A percentile compares a stretch with the other conserved stretches of the same genome.
These are phyloP conservation scores for Eristalinus aeneus DNA, from an alignment of 2,888 invertebrate species.

Conservation along the genomic window DNA sequence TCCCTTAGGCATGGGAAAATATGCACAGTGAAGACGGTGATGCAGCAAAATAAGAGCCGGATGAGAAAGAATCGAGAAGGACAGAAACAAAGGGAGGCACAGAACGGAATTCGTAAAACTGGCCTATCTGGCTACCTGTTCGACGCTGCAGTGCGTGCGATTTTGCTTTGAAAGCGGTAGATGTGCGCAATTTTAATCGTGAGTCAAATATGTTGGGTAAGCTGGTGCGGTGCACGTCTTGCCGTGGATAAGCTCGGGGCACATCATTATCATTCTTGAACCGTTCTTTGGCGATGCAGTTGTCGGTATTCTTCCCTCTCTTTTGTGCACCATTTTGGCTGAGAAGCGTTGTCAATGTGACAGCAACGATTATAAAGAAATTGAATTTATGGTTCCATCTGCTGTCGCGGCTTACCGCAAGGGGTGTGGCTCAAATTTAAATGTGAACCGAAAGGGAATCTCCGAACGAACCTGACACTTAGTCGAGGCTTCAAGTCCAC, in stretches of 20 bases:
- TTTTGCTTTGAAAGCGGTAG: slow-evolving; percentile 18
- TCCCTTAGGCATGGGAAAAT: slow-evolving; percentile 45
- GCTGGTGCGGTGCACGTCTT: slow-evolving; percentile 31
- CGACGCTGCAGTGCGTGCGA: slow-evolving; percentile 35
- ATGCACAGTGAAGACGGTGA: background rate
- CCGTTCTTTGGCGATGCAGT: slow-evolving; percentile 8
- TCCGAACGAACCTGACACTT: background rate
- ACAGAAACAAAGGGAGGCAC: slow-evolving; percentile 3
- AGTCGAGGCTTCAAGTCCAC: background rate
- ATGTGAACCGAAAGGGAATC: background rate
- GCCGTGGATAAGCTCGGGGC: slow-evolving; percentile 34
- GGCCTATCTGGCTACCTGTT: slow-evolving; percentile 56
- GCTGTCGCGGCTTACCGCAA: background rate
- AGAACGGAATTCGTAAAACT: slow-evolving; percentile 43
- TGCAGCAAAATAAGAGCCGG: background rate
- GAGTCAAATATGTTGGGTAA: slow-evolving; percentile 29
- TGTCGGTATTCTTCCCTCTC: background rate
- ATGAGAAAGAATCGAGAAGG: background rate
- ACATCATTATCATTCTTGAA: slow-evolving; percentile 49
- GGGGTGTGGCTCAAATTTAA: background rate
- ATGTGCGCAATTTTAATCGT: slow-evolving; percentile 58
- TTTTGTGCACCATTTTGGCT: background rate
- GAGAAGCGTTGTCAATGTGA: background rate
- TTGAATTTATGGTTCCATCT: background rate
- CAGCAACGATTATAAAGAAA: background rate